Evolutionary conservation across 2,888 invertebrate genomes (phyloP).

Genomic region (Sthenelais limicola): DNA sequence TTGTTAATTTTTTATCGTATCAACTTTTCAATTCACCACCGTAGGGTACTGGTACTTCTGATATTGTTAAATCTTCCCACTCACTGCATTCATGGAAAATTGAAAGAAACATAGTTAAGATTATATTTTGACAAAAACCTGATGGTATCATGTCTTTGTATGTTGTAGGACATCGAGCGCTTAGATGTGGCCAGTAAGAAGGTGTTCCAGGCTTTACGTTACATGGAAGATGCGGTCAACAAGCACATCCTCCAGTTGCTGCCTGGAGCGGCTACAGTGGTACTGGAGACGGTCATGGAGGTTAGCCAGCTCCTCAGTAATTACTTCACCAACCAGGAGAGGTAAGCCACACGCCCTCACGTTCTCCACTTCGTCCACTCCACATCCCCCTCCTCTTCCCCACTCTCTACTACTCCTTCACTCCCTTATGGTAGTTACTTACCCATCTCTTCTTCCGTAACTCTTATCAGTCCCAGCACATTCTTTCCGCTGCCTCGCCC

Average conservation of each 20-base stretch:
- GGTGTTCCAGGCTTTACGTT: slow-evolving; percentile 85
- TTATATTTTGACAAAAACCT: no score
- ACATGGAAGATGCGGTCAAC: slow-evolving; percentile 92
- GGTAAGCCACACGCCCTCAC: no score
- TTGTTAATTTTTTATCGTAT: no score
- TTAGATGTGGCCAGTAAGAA: slow-evolving; percentile 70
- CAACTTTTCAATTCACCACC: no score
- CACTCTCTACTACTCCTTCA: no score
- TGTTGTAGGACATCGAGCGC: slow-evolving; percentile 64
- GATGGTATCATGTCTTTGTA: not conserved
- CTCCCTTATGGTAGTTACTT: no score
- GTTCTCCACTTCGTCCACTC: no score
- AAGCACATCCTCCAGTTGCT: slow-evolving; percentile 94
- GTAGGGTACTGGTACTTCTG: not conserved
- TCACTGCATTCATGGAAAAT: not conserved
- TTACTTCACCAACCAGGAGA: slow-evolving; percentile 64
- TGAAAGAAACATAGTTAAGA: not conserved
- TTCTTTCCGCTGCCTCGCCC: no score
- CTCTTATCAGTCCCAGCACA: no score
- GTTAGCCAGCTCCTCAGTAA: slow-evolving; percentile 61
- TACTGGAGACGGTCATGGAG: slow-evolving; percentile 89
- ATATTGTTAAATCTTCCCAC: not conserved
- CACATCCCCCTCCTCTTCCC: no score
- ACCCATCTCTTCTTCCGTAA: no score
- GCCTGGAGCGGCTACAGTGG: slow-evolving; percentile 93